A percentile compares a stretch with the other conserved stretches of the same genome.
Evolutionary conservation across 2,888 invertebrate species (phyloP).

Genomic region (Cephus pygmeus): DNA sequence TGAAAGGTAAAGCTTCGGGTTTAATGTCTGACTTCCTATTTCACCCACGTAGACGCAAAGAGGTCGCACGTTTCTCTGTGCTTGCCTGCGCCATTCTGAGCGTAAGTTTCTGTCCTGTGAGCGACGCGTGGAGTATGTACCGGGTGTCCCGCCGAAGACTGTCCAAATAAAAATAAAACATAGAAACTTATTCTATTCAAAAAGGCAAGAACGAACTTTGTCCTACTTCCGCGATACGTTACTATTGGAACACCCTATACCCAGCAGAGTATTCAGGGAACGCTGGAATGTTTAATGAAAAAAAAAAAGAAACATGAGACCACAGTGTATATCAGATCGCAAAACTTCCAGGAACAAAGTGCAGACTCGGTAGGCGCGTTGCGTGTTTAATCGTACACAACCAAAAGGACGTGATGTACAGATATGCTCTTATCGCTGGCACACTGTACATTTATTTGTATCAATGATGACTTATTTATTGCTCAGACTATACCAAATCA

Average conservation of each 20-base stretch:
- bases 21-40: slow-evolving; percentile 59
- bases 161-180: background rate
- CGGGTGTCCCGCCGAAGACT: background rate
- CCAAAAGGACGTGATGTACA: background rate
- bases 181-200: background rate
- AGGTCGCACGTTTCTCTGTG: slow-evolving; percentile 34
- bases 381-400: background rate
- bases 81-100: background rate
- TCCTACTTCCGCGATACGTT: too few species aligned
- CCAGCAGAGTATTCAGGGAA: too few species aligned
- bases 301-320: too few species aligned
- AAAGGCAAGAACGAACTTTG: too few species aligned
- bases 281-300: too few species aligned
- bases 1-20: slow-evolving; percentile 49
- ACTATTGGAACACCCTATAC: too few species aligned
- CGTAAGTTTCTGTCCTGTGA: background rate
- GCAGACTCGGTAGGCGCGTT: background rate
- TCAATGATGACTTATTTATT: background rate
- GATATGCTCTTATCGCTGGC: background rate
- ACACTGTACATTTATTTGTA: background rate
- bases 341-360: background rate
- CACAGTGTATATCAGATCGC: background rate
- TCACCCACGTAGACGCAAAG: slow-evolving; percentile 53
- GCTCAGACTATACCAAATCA: too few species aligned
- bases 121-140: background rate